phyloP scores from a whole-genome alignment of 2,113 vertebrate species.

The Oriolus oriolus region DNA sequence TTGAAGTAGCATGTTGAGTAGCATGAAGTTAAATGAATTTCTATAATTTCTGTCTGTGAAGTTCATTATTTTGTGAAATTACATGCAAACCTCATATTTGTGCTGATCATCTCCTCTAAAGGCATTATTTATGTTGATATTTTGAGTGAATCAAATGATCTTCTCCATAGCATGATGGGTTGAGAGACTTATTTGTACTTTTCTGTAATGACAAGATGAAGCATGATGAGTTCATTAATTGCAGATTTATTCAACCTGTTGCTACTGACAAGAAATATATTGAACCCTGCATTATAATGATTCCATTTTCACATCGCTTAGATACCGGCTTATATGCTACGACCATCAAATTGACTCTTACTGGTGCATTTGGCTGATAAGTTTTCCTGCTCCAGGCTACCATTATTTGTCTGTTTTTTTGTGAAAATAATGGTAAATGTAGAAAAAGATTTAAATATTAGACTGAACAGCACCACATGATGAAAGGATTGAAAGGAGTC shows the following conservation, averaged over 20 bases:
- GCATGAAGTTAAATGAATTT: neutral
- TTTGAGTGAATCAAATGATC: neutral
- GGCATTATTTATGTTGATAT: neutral
- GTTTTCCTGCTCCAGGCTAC: neutral
- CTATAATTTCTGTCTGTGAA: neutral
- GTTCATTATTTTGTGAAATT: slow-evolving; percentile 26
- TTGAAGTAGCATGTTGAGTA: neutral
- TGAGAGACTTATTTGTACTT: neutral
- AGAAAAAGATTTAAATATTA: neutral
- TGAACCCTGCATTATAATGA: neutral
- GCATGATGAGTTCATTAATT: slow-evolving; percentile 11
- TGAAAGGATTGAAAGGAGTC: neutral
- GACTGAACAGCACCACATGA: neutral
- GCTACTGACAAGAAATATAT: neutral
- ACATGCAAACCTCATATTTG: neutral
- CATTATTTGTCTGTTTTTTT: neutral
- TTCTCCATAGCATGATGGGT: neutral
- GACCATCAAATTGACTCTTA: neutral
- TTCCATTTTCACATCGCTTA: neutral
- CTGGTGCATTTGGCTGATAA: neutral
- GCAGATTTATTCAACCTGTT: neutral
- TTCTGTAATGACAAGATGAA: neutral
- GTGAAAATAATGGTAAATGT: neutral
- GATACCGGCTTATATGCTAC: neutral
- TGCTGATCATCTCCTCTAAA: neutral